Evolutionary conservation across 2,888 invertebrate species (phyloP), one percentile per base, ranked within the genome.

Genomic region (Athetis lepigone): DNA sequence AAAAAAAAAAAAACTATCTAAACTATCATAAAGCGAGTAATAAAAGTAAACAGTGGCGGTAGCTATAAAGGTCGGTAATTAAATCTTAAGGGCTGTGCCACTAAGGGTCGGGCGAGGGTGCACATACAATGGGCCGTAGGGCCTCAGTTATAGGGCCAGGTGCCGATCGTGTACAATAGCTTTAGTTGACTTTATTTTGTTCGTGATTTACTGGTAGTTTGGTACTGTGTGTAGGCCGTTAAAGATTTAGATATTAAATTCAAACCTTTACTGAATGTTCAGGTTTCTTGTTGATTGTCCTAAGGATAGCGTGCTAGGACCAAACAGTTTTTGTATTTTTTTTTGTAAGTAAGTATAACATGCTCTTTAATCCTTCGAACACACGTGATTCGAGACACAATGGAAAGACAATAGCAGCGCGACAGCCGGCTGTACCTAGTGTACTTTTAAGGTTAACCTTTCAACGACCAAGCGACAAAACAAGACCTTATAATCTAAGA

Each of bases 41-140:
- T 88, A 88, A 87, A 87, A 85, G 62, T 76, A 84, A 87, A 87
- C 85, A 85, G 86, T 84, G 84, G 90, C 82, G 81, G 84, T 81
- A 70, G 78, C 79, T 69, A 87, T 88, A 87, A 86, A 88, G 85
- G 84, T 72, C 75, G 70, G 90, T 92, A 92, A 92, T 92, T 92
- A 91, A 91, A 91, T 92, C 91, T 92, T 90, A 85, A 86, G 86
- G 83, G 83, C 60, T 72, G 57, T 40, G 75, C 75, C 52, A 59
- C 61, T 66, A 70, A 72, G 80, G 81, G 79, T 52, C 46, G 75
- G 68, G 79, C 77, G 83, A 83, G 86, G 86, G 85, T 82, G 83
- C 76, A 69, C 80, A 84, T 70, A 70, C 70, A 73, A 73, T 71
- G 69, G 73, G n/a, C 67, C 61, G 9, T 42, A 54, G 57, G 46